These are phyloP conservation scores for Arizona elegans DNA, from an alignment of 2,113 vertebrate genomes.

Conservation along the genomic window DNA sequence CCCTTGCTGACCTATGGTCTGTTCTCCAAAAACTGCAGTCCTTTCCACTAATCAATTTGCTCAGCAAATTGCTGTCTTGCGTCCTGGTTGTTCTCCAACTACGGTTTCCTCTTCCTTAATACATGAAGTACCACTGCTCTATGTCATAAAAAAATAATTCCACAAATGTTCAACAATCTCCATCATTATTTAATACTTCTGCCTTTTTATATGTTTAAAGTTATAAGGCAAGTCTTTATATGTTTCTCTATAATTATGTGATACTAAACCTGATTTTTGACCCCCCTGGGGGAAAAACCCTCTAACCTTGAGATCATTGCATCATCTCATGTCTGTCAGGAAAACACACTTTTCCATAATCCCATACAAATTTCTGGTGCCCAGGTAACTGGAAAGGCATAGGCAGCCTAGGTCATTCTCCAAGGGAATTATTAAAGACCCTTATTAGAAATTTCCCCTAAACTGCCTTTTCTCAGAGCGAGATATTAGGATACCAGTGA, in stretches of 20 bases:
- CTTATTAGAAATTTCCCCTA: not conserved
- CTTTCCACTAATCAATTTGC: not conserved
- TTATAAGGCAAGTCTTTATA: not conserved
- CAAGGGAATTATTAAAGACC: not conserved
- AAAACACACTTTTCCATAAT: not conserved
- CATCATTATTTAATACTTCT: not conserved
- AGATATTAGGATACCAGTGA: not conserved
- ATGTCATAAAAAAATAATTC: not conserved
- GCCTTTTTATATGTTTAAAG: not conserved
- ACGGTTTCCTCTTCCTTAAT: not conserved
- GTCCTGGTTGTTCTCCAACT: not conserved
- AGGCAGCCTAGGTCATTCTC: not conserved
- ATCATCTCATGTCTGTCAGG: not conserved
- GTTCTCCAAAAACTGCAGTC: not conserved
- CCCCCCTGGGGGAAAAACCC: accelerated
- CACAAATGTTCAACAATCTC: not conserved
- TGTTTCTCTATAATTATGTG: not conserved
- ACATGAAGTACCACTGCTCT: not conserved
- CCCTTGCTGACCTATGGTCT: not conserved
- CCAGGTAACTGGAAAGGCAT: not conserved
- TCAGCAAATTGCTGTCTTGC: not conserved
- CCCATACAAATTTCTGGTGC: not conserved
- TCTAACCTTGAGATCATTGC: not conserved
- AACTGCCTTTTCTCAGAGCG: not conserved
- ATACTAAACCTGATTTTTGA: not conserved